phyloP scores from a whole-genome alignment of 2,113 vertebrate species.

The Triplophysa rosa region DNA sequence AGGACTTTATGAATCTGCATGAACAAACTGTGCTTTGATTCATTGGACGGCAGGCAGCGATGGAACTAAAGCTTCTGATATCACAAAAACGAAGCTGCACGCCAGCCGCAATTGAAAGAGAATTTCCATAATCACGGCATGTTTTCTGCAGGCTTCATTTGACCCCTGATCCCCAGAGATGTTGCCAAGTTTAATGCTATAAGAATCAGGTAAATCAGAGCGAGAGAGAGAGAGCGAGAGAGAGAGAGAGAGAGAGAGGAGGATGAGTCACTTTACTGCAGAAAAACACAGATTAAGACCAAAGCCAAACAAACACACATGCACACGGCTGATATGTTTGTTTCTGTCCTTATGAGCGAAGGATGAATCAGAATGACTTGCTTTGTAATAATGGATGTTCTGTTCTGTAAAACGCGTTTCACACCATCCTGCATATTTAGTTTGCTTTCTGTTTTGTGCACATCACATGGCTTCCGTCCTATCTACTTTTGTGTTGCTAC shows the following conservation, averaged over 20 bases:
- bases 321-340: slow-evolving; percentile 19
- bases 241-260: slow-evolving; percentile 25
- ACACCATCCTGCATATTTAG: background rate
- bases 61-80: slow-evolving; percentile 16
- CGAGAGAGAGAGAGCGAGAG: background rate
- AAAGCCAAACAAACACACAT: background rate
- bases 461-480: too few relatives aligned
- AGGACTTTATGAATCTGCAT: slow-evolving; percentile 1
- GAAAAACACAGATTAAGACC: slow-evolving; percentile 63
- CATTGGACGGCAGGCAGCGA: slow-evolving; percentile 29
- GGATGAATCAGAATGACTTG: slow-evolving; percentile 21
- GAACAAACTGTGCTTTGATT: slow-evolving; percentile 17
- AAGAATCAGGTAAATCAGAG: slow-evolving; percentile 40
- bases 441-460: too few relatives aligned
- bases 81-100: slow-evolving; percentile 55
- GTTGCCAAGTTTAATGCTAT: slow-evolving; percentile 54
- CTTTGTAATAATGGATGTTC: slow-evolving; percentile 9
- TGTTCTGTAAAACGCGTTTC: slow-evolving; percentile 42
- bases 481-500: too few relatives aligned
- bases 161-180: slow-evolving; percentile 66
- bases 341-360: slow-evolving; percentile 2
- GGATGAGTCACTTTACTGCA: slow-evolving; percentile 74
- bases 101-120: slow-evolving; percentile 54
- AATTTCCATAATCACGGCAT: slow-evolving; percentile 66
- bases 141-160: slow-evolving; percentile 67